Base-by-base conservation (phyloP, 2,113 vertebrate species). In the Oryzias javanicus region DNA sequence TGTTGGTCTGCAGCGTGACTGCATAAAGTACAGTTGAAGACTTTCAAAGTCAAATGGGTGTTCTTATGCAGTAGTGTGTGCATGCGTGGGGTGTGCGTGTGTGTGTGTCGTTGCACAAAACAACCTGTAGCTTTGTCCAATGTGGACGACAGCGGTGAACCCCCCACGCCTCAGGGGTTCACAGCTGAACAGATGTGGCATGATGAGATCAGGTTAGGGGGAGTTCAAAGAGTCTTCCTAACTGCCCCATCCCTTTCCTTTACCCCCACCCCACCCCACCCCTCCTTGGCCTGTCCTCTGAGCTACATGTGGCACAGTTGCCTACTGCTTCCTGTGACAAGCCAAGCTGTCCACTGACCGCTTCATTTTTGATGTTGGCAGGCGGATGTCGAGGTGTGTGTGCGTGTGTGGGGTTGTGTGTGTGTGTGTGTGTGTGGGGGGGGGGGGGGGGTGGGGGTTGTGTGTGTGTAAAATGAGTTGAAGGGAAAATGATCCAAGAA, bases 291-390 rank as follows among this genome's bases (percentile, higher is more conserved):
- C 77, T 76, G 84, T 88, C 84, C 86, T 86, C 79, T 83, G 75
- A 76, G 79, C 85, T 74, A 67, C 85, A 86, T 80, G 85, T 71
- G 85, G 83, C 76, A 12, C 0, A 51, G 74, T 77, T 46, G 74
- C 85, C 83, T 45, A 74, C 85, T 73, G 83, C 80, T 82, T 84
- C 77, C 78, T 72, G 78, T 89, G 87, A 87, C 85, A 89, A 83
- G 76, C 83, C 85, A 87, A 87, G 85, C 87, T 89, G 87, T 87
- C 85, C 35, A 64, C 79, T 88, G 86, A 88, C 86, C 86, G 70
- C 86, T 88, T 88, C 86, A 88, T 88, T 82, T 88, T 62, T 85
- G 82, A 82, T 61, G 78, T 55, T 88, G 86, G 83, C 86, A 82
- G 75, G 55, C 18, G 15, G 66, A 55, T 68, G 57, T 17, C 24